Conservation (phyloP, 2,113 vertebrate genomes). For the Strix aluco region DNA sequence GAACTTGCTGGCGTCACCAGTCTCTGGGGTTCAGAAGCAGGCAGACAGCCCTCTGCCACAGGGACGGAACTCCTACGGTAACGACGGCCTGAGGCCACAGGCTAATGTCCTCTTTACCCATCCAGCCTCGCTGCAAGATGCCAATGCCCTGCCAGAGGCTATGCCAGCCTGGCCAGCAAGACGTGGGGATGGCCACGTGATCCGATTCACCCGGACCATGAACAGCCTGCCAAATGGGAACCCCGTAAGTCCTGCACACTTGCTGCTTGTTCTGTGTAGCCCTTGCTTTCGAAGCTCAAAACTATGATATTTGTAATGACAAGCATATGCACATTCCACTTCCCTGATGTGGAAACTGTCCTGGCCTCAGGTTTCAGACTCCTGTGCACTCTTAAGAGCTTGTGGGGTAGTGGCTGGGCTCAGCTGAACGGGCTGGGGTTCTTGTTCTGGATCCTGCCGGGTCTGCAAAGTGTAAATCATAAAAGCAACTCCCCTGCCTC, state of each 20-base stretch:
- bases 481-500: background rate
- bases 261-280: fast-evolving
- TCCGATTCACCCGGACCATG: conserved; percentile 63
- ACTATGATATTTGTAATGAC: fast-evolving
- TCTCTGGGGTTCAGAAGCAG: background rate
- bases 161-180: background rate
- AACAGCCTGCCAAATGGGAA: conserved; percentile 34
- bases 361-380: background rate
- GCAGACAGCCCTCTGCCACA: background rate
- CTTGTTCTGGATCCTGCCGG: background rate
- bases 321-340: fast-evolving
- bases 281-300: background rate
- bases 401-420: background rate
- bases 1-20: background rate
- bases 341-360: background rate
- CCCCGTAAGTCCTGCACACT: background rate
- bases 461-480: background rate
- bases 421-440: fast-evolving
- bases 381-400: background rate
- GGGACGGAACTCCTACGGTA: background rate
- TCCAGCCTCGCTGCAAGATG: background rate
- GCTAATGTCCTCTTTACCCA: background rate
- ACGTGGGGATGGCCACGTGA: background rate
- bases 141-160: background rate
- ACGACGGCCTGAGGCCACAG: background rate